These are phyloP conservation scores for Anas capensis DNA, from an alignment of 2,797 vertebrate species.

Conservation along the genomic window DNA sequence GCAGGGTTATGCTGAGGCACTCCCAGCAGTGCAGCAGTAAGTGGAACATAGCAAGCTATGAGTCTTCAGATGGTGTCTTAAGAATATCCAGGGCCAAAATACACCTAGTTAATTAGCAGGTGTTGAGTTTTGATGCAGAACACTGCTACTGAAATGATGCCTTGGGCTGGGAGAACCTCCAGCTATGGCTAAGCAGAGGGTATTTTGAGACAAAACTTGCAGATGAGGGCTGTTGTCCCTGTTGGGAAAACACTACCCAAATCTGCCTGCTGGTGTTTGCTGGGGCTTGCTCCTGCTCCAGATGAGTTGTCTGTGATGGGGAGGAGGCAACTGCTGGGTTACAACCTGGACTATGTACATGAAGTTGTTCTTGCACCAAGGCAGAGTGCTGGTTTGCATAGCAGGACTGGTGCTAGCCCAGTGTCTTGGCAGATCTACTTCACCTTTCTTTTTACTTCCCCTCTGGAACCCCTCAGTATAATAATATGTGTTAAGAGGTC, in stretches of 20 bases:
- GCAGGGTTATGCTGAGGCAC: not conserved
- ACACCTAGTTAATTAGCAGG: not conserved
- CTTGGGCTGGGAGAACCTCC: not conserved
- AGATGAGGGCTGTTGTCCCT: not conserved
- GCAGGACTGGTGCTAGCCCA: not conserved
- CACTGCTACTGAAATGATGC: not conserved
- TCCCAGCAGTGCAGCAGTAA: not conserved
- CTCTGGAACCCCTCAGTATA: not conserved
- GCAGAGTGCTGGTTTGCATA: not conserved
- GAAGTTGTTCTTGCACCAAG: not conserved
- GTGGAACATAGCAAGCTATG: not conserved
- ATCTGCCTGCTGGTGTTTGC: not conserved
- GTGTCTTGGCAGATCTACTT: not conserved
- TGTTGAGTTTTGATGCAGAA: not conserved
- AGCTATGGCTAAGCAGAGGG: not conserved
- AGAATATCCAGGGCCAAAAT: not conserved
- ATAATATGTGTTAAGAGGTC: not conserved
- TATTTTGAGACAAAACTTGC: not conserved
- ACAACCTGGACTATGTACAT: fast-evolving
- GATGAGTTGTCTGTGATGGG: not conserved
- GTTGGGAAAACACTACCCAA: not conserved
- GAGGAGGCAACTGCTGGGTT: not conserved
- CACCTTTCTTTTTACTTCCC: not conserved
- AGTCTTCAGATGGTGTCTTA: not conserved
- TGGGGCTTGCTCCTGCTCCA: not conserved